Evolutionary conservation across 2,888 invertebrate species (phyloP), one percentile per base, ranked within the genome.

Genomic region (Heliconius aoede): DNA sequence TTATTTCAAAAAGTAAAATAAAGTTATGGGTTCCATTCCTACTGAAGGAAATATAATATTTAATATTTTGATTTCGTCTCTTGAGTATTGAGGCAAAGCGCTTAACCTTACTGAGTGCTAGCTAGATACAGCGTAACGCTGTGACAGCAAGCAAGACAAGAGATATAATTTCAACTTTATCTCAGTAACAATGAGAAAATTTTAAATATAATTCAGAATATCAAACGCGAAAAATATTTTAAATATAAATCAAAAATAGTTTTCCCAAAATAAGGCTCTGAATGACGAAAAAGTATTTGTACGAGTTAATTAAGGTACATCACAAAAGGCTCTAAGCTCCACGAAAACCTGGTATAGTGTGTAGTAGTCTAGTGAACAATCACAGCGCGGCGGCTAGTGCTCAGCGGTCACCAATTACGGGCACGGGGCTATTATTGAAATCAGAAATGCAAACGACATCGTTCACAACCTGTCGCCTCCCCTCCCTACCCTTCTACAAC

Each of bases 391-490:
- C 55, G 30, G 62, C 32, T 32, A 75, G 69, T 51, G 30, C 64
- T 24, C 69, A 62, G 40, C 15, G 74, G 24, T 69, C 24, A 74
- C 64, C 74, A 71, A 77, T 77, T 74, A 77, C 18, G 67, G 24
- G 51, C 76, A 62, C 71, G 75, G n/a, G 58, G 62, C 69, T 64
- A 64, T 62, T 76, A 73, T 77, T 74, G 69, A 71, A 74, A 71
- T 77, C 77, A 77, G 71, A 40, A 77, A 77, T 71, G 74, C 73
- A 76, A 76, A 68, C 77, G 77, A 74, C 75, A 62, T 51, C 32
- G 73, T 73, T 77, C 68, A 58, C 77, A 51, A 71, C 64, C 30
- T 77, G 77, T 60, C 77, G 64, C n/a, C 30, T 30, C 13, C n/a
- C 4, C 28, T 3, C 26, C 24, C 7, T 32, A 0, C 5, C 32